These are phyloP conservation scores for Cryptophagus acutangulus DNA, from an alignment of 2,888 invertebrate species.

Conservation along the genomic window DNA sequence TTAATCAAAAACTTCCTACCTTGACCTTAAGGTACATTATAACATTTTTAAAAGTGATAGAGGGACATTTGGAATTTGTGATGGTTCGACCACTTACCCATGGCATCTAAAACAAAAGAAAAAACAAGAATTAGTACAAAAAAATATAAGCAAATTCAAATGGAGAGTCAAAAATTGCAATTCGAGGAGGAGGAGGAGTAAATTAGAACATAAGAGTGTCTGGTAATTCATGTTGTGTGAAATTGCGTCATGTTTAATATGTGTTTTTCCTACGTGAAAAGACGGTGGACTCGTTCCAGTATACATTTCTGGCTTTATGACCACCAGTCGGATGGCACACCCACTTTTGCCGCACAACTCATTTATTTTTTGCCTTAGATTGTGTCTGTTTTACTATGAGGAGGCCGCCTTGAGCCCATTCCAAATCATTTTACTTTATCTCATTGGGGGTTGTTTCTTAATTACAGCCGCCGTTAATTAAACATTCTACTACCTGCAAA, in stretches of 20 bases:
- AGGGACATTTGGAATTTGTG: conserved; percentile 26
- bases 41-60: no score
- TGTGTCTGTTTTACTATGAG: conserved; percentile 18
- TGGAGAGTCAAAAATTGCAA: no score
- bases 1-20: no score
- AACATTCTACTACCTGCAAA: no score
- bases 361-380: conserved; percentile 36
- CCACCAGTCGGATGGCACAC: conserved; percentile 29
- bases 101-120: conserved; percentile 72
- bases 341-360: conserved; percentile 38
- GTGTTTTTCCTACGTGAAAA: conserved; percentile 4
- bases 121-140: conserved; percentile 24
- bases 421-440: conserved; percentile 26
- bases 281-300: neutral
- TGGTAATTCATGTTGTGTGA: neutral
- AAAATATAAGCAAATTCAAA: conserved; percentile 7
- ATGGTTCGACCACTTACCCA: conserved; percentile 61
- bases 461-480: conserved; percentile 23
- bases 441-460: conserved; percentile 30
- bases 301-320: conserved; percentile 29
- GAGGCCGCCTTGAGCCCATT: conserved; percentile 19
- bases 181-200: neutral
- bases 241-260: conserved; percentile 6
- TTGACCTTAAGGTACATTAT: no score
- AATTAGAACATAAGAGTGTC: neutral